Percentiles rank a stretch among this genome's conserved stretches.
Conservation (phyloP, 1,140 invertebrate genomes). For the Pachyrhynchus sulphureomaculatus region DNA sequence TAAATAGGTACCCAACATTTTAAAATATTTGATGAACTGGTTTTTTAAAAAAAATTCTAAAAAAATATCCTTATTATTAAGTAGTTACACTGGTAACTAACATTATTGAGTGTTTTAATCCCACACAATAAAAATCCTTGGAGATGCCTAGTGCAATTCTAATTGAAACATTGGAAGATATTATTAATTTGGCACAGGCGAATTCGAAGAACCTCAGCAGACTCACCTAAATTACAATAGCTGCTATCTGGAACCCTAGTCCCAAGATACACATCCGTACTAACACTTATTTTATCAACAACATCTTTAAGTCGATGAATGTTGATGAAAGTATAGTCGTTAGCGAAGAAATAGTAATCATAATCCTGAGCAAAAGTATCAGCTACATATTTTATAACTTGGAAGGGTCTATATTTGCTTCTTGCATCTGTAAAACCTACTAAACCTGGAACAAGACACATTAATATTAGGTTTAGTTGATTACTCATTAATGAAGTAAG, state of each 20-base stretch:
- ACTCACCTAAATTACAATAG: conserved; percentile 66
- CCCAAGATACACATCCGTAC: conserved; percentile 78
- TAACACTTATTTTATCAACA: conserved; percentile 77
- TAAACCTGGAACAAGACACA: conserved; percentile 53
- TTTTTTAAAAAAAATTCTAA: no score
- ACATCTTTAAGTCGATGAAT: conserved; percentile 67
- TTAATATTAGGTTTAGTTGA: background rate
- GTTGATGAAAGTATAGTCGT: conserved; percentile 80
- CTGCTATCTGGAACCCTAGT: conserved; percentile 54
- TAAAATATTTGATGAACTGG: no score
- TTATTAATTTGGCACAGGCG: no score
- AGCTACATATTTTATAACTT: conserved; percentile 84
- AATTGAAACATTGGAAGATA: no score
- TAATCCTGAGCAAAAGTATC: conserved; percentile 86
- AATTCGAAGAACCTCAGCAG: no score
- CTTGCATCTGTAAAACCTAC: conserved; percentile 79
- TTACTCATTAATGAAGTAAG: no score
- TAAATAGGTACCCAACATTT: no score
- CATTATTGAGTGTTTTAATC: no score
- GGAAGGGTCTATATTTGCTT: conserved; percentile 73
- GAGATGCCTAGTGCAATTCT: no score
- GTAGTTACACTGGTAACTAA: no score
- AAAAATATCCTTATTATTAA: no score
- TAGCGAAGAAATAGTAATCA: conserved; percentile 87
- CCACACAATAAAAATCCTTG: no score